Conservation (phyloP, 2,797 vertebrate genomes). For the Numenius phaeopus region DNA sequence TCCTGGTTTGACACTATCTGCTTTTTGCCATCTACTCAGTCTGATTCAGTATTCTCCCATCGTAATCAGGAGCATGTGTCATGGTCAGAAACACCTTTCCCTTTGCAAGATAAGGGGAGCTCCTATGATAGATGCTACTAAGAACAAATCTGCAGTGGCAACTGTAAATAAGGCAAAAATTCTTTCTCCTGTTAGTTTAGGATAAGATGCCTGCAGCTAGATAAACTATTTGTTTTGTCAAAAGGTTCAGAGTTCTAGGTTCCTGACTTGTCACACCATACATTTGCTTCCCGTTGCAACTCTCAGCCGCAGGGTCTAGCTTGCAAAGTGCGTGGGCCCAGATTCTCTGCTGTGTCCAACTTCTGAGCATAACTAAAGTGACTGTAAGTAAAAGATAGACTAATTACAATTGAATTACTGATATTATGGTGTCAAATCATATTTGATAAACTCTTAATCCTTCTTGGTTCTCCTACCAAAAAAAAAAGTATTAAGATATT, state of each 20-base stretch:
- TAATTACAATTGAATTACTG: neutral
- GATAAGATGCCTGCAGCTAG: neutral
- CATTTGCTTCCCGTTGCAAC: neutral
- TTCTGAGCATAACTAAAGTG: neutral
- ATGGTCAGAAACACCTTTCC: neutral
- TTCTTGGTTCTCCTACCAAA: neutral
- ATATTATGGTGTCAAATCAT: neutral
- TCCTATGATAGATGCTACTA: neutral
- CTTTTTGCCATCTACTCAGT: neutral
- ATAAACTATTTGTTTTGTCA: neutral
- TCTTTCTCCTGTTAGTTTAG: neutral
- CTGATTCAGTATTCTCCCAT: neutral
- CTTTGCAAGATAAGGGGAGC: neutral
- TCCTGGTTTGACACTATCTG: neutral
- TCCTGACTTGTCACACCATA: neutral
- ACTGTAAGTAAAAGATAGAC: neutral
- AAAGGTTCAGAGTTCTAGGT: neutral
- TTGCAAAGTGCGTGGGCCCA: accelerated
- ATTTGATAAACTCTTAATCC: neutral
- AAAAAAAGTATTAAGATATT: neutral
- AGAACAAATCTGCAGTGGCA: neutral
- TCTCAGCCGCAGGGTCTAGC: neutral
- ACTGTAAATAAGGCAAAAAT: neutral
- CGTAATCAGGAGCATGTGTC: neutral
- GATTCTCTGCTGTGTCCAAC: neutral